Base-by-base conservation (phyloP, 2,888 invertebrate genomes). In the Matsumyia berberina region DNA sequence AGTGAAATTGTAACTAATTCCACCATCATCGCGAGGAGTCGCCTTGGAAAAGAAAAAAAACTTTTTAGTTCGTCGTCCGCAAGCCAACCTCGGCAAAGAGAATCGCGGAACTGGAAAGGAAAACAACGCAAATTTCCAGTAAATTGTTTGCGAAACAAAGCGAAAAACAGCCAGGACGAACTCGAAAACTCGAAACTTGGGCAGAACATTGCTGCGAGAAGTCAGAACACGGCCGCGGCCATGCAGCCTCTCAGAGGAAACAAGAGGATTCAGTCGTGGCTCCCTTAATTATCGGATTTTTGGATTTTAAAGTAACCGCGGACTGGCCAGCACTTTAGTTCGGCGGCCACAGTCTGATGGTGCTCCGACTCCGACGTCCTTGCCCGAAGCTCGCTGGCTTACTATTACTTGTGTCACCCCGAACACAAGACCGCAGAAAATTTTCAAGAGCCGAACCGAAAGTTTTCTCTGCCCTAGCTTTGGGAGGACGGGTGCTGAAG, bases 1-100 rank as follows among this genome's bases (percentile, higher is more conserved):
- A 70, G 57, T 80, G 74, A 85, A 85, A 80, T n/a, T 85, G 85
- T 74, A 85, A 85, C 85, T 80, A 85, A 85, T 85, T 85, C 80
- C 73, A 9, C 29, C 62, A 55, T 62, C 31, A 66, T 57, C 55
- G 51, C 17, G 44, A 62, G 72, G 44, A 62, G 72, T 64, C 55
- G 64, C 83, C 67, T 85, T 74, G 69, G 42, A n/a, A 51, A 17
- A 44, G 5, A 37, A 46, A 46, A 49, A 44, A 58, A 72, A 82
- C 19, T 80, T 85, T 80, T 66, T 73, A 83, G 53, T 79, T 83
- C 62, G 83, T 62, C 73, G 79, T 85, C 51, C 53, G 58, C 66
- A 64, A 79, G 72, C 24, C 24, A 24, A 53, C 57, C 46, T 12
- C 64, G 46, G 55, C 53, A 72, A 72, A 66, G 49, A 51, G 69